These are phyloP conservation scores for Tinea pellionella DNA, from an alignment of 2,888 invertebrate species.

Conservation along the genomic window DNA sequence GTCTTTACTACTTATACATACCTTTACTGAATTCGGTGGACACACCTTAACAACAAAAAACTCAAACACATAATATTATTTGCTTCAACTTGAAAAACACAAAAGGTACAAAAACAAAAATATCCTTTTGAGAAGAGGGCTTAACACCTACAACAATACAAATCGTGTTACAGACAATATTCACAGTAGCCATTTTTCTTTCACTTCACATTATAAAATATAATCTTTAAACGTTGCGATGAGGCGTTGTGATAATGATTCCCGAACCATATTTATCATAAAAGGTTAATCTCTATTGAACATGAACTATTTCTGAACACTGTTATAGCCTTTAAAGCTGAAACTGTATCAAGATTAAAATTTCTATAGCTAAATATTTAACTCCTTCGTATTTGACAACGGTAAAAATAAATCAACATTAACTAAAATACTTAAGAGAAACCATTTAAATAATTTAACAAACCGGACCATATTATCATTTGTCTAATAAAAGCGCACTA, in stretches of 20 bases:
- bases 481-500: slow-evolving; percentile 41
- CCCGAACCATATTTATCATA: slow-evolving; percentile 41
- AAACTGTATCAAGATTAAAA: not conserved
- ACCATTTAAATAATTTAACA: not conserved
- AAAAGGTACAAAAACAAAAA: not conserved
- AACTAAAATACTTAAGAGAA: not conserved
- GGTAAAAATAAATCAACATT: not conserved
- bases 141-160: slow-evolving; percentile 43
- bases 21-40: not conserved
- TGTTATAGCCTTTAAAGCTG: slow-evolving; percentile 9
- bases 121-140: slow-evolving; percentile 32
- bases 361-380: not conserved
- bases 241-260: slow-evolving; percentile 36
- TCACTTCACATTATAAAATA: slow-evolving; percentile 28
- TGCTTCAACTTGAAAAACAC: not conserved
- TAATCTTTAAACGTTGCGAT: slow-evolving; percentile 40
- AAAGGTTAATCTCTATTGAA: slow-evolving; percentile 38
- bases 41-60: not conserved
- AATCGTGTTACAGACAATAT: slow-evolving; percentile 50
- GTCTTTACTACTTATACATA: not conserved
- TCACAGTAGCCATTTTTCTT: slow-evolving; percentile 44
- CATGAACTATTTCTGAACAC: slow-evolving; percentile 15
- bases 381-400: not conserved
- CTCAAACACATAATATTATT: not conserved
- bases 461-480: slow-evolving; percentile 31